Percentiles rank a stretch among this genome's conserved stretches.
These are phyloP conservation scores for Melinaea marsaeus DNA, from an alignment of 2,888 invertebrate genomes.

Conservation along the genomic window DNA sequence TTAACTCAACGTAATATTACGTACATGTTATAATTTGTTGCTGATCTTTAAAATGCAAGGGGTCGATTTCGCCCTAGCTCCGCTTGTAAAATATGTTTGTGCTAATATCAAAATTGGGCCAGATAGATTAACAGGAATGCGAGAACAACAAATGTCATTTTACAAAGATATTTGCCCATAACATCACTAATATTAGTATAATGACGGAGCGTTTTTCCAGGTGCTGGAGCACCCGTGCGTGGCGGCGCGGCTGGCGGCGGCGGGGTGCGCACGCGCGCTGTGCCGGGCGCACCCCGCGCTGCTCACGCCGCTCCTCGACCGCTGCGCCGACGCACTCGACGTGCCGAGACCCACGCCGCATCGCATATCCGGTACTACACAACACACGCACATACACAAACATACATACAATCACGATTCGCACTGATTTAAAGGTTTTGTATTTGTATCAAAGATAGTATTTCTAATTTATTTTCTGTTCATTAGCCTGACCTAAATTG, in stretches of 20 bases:
- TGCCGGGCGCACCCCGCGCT: conserved; percentile 96
- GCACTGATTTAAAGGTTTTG: too few relatives aligned
- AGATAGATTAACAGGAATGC: too few relatives aligned
- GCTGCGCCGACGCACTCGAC: conserved; percentile 92
- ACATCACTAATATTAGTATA: not conserved
- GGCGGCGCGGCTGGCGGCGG: conserved; percentile 94
- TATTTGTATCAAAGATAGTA: too few relatives aligned
- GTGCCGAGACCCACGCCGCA: conserved; percentile 93
- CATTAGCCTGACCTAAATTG: too few relatives aligned
- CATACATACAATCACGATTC: not conserved
- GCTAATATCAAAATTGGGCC: too few relatives aligned
- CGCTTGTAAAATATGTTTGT: too few relatives aligned
- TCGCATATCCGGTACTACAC: conserved; percentile 81
- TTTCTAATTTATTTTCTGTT: too few relatives aligned
- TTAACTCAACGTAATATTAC: not conserved
- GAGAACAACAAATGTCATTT: too few relatives aligned
- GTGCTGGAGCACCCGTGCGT: conserved; percentile 96
- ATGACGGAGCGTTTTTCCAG: conserved; percentile 47
- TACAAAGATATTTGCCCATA: too few relatives aligned
- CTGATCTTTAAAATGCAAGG: not conserved
- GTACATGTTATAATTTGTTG: not conserved
- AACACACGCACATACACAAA: not conserved
- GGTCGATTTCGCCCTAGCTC: too few relatives aligned
- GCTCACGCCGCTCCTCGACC: conserved; percentile 94
- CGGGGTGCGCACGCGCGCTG: conserved; percentile 93